Conservation (phyloP, 2,888 invertebrate species). For the Hypselothyrea guttata region DNA sequence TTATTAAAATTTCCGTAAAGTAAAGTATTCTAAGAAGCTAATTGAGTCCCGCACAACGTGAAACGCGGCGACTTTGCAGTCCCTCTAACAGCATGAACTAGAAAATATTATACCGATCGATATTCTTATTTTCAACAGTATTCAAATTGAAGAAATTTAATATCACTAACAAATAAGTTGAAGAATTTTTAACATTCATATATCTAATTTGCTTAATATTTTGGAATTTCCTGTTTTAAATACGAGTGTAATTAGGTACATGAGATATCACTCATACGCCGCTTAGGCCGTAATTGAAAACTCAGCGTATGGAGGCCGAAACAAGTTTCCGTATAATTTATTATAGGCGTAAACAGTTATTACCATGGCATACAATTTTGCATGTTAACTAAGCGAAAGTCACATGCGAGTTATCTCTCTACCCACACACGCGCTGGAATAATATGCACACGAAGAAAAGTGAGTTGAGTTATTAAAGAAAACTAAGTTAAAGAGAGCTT, state of each 20-base stretch:
- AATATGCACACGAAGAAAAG: too few species aligned
- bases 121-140: too few species aligned
- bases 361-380: slow-evolving; percentile 46
- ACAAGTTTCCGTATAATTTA: slow-evolving; percentile 46
- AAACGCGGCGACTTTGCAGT: too few species aligned
- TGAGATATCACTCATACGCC: slow-evolving; percentile 29
- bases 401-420: slow-evolving; percentile 29
- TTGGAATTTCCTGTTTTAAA: slow-evolving; percentile 12
- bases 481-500: too few species aligned
- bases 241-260: too few species aligned
- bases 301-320: neutral
- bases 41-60: too few species aligned
- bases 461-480: too few species aligned
- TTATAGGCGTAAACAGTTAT: slow-evolving; percentile 55
- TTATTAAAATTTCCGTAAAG: slow-evolving; percentile 63
- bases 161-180: too few species aligned
- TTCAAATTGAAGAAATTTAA: too few species aligned
- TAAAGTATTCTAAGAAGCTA: slow-evolving; percentile 38
- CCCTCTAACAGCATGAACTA: too few species aligned
- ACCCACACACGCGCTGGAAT: slow-evolving; percentile 3
- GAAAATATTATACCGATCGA: too few species aligned
- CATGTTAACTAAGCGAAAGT: slow-evolving; percentile 39
- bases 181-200: too few species aligned
- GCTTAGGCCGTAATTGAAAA: slow-evolving; percentile 32
- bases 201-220: slow-evolving; percentile 24